phyloP scores from a whole-genome alignment of 2,888 invertebrate species.

The Plemyria rubiginata region DNA sequence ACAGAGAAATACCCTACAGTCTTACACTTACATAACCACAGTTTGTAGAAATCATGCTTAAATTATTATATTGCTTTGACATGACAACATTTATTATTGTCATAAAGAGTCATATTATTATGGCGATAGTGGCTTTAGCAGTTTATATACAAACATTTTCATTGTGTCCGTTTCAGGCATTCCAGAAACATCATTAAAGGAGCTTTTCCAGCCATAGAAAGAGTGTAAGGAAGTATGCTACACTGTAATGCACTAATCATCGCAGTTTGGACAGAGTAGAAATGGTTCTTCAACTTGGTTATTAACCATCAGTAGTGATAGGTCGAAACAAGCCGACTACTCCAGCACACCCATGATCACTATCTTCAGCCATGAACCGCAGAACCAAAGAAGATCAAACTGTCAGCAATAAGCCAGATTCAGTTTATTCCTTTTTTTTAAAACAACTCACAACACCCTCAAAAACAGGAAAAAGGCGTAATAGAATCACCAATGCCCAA shows the following conservation, averaged over 20 bases:
- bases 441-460: background rate
- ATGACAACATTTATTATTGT: background rate
- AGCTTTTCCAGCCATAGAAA: background rate
- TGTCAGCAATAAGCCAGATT: too few species aligned
- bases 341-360: too few species aligned
- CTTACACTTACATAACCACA: constrained; percentile 15
- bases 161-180: background rate
- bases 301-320: background rate
- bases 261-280: background rate
- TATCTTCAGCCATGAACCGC: too few species aligned
- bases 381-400: too few species aligned
- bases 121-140: background rate
- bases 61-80: background rate
- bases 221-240: background rate
- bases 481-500: background rate
- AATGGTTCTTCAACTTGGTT: background rate
- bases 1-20: too few species aligned
- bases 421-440: too few species aligned
- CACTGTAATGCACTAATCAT: background rate
- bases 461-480: background rate
- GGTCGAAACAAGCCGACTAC: background rate
- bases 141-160: background rate
- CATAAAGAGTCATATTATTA: background rate
- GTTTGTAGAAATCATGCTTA: constrained; percentile 6
- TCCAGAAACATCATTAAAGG: background rate